These are phyloP conservation scores for Julus scandinavius DNA, from an alignment of 2,888 invertebrate species.

Conservation along the genomic window DNA sequence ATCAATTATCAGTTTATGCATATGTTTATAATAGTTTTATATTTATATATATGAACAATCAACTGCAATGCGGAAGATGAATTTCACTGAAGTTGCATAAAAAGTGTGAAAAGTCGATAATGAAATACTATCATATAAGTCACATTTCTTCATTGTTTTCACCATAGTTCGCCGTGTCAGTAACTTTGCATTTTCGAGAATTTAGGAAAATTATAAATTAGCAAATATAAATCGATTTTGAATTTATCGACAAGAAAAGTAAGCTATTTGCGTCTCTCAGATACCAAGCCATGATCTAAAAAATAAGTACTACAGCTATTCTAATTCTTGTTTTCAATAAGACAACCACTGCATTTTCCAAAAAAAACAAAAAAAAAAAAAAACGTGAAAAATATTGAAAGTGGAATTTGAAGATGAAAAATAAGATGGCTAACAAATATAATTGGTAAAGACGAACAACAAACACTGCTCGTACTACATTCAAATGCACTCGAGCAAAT, in stretches of 20 bases:
- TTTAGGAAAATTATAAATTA: neutral
- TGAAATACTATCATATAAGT: constrained; percentile 41
- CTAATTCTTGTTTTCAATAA: neutral
- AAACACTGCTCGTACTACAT: neutral
- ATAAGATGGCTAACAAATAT: neutral
- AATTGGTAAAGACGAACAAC: neutral
- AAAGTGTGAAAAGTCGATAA: constrained; percentile 32
- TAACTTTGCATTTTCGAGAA: neutral
- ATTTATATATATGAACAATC: constrained; percentile 24
- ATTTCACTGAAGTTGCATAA: constrained; percentile 43
- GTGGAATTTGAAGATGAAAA: neutral
- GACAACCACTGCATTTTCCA: neutral
- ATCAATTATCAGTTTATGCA: constrained; percentile 42
- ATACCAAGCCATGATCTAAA: neutral
- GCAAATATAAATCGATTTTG: neutral
- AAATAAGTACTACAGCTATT: neutral
- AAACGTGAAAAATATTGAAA: neutral
- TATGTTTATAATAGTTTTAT: constrained; percentile 36
- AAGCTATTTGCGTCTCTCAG: neutral
- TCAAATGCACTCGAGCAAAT: neutral
- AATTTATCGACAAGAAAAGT: neutral
- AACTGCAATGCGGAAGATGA: constrained; percentile 46
- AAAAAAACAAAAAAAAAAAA: neutral
- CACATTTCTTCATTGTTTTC: constrained; percentile 12
- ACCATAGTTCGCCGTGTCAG: neutral